Percentiles rank a stretch among this genome's conserved stretches.
These are phyloP conservation scores for Hypselothyrea guttata DNA, from an alignment of 2,888 invertebrate genomes.

Conservation along the genomic window DNA sequence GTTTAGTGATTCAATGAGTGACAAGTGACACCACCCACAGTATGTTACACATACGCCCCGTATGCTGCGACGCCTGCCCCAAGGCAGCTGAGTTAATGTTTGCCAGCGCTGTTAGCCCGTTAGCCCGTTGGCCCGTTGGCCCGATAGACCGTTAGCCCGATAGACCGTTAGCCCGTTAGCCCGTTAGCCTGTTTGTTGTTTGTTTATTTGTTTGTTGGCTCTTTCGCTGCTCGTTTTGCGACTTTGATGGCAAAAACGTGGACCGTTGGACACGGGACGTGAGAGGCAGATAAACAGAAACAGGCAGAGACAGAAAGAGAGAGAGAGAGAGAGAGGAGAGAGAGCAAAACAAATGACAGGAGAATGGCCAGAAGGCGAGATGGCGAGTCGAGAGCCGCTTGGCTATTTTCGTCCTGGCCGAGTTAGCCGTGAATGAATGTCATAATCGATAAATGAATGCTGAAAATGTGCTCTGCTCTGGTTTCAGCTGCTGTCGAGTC, in stretches of 20 bases:
- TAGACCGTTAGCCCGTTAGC: background rate
- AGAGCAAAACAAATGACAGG: background rate
- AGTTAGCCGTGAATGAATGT: slow-evolving; percentile 74
- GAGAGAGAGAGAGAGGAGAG: background rate
- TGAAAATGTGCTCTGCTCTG: slow-evolving; percentile 47
- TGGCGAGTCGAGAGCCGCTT: slow-evolving; percentile 18
- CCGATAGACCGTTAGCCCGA: background rate
- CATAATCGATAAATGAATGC: slow-evolving; percentile 76
- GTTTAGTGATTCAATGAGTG: slow-evolving; percentile 40
- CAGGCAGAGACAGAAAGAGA: background rate
- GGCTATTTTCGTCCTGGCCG: slow-evolving; percentile 61
- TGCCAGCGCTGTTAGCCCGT: slow-evolving; percentile 8
- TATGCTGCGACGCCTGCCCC: slow-evolving; percentile 12
- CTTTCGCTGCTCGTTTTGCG: slow-evolving; percentile 55
- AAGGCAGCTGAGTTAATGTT: slow-evolving; percentile 35
- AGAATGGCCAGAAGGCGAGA: background rate
- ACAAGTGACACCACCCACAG: slow-evolving; percentile 39
- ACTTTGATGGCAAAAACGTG: slow-evolving; percentile 52
- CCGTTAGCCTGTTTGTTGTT: slow-evolving; percentile 20
- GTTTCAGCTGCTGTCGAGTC: slow-evolving; percentile 20
- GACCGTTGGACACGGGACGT: slow-evolving; percentile 24
- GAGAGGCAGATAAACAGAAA: no score
- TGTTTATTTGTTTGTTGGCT: slow-evolving; percentile 45
- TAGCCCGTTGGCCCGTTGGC: background rate
- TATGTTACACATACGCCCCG: slow-evolving; percentile 51